Base-by-base conservation (phyloP, 2,113 vertebrate species). In the Megaceryle maxima region DNA sequence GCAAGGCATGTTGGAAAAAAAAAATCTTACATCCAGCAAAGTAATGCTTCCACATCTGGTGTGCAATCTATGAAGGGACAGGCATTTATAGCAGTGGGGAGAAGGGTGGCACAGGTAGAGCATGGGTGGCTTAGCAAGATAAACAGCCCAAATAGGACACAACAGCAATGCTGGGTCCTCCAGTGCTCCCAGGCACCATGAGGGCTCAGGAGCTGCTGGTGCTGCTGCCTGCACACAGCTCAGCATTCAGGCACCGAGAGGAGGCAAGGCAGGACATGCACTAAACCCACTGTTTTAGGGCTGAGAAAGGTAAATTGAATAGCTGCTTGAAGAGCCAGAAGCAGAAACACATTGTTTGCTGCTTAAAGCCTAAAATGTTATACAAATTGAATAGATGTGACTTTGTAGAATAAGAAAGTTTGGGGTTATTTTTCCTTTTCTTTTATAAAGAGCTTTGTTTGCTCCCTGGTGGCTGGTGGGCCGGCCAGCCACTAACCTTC, bases 181-280 rank as follows among this genome's bases (percentile, higher is more conserved):
- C 31, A n/a, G 16, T 1, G 4, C 64, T 68, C 15, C 39, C 6
- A 4, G 28, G 31, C 31, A 57, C 33, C 3, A 1, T 19, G 31
- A 1, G 2, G 46, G 51, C 59, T 69, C 1, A 2, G 55, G 44
- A 83, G 50, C 43, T 83, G 26, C 72, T 90, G 57, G 20, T 3
- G 3, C 33, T 82, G 50, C 87, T 68, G 13, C 20, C 28, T 39
- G 37, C 48, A 72, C 8, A 25, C 24, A 62, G 31, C 20, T 74
- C 1, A 0, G 29, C 13, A 3, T 64, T 44, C 88, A 31, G 2
- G 8, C 24, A 56, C 21, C 1, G 3, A 62, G 50, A 77, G 5
- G 55, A 87, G 37, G 20, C 28, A 87, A 82, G n/a, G 51, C 28
- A 70, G 20, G 28, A 59, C 35, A 14, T 1, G 8, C 25, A 39